phyloP scores from a whole-genome alignment of 1,140 invertebrate genomes.

The Heliconius congener region DNA sequence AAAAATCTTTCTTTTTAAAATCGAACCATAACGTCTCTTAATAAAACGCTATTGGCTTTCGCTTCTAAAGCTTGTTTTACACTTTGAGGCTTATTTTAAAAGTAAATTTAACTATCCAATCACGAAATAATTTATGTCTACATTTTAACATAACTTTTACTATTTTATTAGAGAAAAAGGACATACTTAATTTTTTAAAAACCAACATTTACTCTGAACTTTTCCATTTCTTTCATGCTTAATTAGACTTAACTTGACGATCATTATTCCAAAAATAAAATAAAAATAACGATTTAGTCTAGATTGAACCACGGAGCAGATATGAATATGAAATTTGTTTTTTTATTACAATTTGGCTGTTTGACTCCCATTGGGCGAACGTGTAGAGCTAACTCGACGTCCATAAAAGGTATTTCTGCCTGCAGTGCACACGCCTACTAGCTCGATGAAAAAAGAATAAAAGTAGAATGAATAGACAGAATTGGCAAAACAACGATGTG shows the following conservation, averaged over 20 bases:
- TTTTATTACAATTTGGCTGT: conserved; percentile 12
- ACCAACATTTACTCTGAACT: too few relatives aligned
- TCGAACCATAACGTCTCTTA: conserved; percentile 46
- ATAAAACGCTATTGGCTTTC: conserved; percentile 46
- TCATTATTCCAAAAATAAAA: conserved; percentile 2
- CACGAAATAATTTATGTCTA: too few relatives aligned
- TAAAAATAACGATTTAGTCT: background rate
- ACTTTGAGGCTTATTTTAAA: background rate
- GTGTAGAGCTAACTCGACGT: conserved; percentile 37
- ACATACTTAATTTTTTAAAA: too few relatives aligned
- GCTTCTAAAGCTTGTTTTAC: conserved; percentile 37
- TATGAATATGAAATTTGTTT: conserved; percentile 15
- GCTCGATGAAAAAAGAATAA: conserved; percentile 48
- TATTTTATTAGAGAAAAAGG: too few relatives aligned
- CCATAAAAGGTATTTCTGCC: conserved; percentile 48
- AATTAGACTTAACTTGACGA: background rate
- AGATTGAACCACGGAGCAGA: background rate
- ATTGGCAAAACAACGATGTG: conserved; percentile 73
- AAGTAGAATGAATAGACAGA: conserved; percentile 62
- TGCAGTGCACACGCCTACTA: conserved; percentile 41
- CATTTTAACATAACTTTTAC: too few relatives aligned
- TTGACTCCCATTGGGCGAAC: conserved; percentile 16
- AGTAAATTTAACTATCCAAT: background rate
- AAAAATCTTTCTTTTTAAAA: conserved; percentile 41
- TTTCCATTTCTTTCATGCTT: background rate